Base-by-base conservation (phyloP, 2,113 vertebrate genomes). In the Fulmarus glacialis region DNA sequence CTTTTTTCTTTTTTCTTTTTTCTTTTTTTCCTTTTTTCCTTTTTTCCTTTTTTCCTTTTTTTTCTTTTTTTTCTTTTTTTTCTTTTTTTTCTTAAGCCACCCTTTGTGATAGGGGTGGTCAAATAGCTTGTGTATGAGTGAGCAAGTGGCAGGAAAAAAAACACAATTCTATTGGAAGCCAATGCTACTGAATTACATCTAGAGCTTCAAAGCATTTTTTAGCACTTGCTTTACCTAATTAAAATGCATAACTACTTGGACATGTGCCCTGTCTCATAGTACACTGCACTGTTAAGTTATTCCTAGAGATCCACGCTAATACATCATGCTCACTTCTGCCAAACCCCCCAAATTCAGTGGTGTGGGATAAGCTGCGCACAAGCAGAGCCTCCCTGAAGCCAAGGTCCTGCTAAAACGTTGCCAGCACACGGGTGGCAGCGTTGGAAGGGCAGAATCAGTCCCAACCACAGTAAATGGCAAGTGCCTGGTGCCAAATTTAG, bases 401-500 rank as follows among this genome's bases (percentile, higher is more conserved):
- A 18, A 11, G 52, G 66, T 63, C 38, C 73, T 71, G 66, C 82
- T 30, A 32, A 56, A 3, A 18, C 17, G 29, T 21, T 63, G 62
- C 43, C 32, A n/a, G 68, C 48, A 23, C 23, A 4, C 0, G 2
- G 53, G 36, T 3, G 3, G 14, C 26, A 68, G 23, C 2, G 0
- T 0, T 30, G 47, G 52, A 38, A 63, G 42, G 38, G 80, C 59
- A 74, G 59, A 40, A 55, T 56, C 78, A 15, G 47, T 4, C 64
- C 52, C 88, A 60, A 2, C n/a, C 1, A 0, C 52, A 21, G 66
- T 36, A 38, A 71, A 15, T 17, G 32, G n/a, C 36, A 45, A 14
- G 18, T 55, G 42, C 16, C 42, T 23, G 29, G 20, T 38, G 40
- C 52, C 80, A 36, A 6, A 34, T 72, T 27, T 4, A 26, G n/a